These are phyloP conservation scores for Amblyopsis rosae DNA, from an alignment of 2,113 vertebrate genomes.

Conservation along the genomic window DNA sequence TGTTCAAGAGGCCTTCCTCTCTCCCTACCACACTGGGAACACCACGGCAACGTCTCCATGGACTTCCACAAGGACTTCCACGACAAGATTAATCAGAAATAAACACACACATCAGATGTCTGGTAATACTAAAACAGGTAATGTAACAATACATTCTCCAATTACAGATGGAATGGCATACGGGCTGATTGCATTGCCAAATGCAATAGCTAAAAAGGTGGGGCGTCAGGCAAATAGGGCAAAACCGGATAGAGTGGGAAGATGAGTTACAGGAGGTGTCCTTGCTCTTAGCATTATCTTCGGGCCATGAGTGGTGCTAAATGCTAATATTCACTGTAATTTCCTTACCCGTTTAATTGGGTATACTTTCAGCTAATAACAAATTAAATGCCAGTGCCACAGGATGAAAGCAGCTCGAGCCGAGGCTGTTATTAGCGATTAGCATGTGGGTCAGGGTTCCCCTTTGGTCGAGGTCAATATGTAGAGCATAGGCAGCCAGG, in stretches of 20 bases:
- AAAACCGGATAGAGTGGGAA: neutral
- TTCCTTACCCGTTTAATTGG: slow-evolving; percentile 40
- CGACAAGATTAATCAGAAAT: slow-evolving; percentile 37
- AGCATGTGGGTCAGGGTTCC: slow-evolving; percentile 59
- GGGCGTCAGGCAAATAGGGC: neutral
- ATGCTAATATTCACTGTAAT: slow-evolving; percentile 36
- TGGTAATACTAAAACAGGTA: neutral
- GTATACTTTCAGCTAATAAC: slow-evolving; percentile 49
- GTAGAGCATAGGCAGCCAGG: slow-evolving; percentile 43
- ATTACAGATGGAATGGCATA: neutral
- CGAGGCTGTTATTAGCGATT: slow-evolving; percentile 61
- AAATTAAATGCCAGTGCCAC: slow-evolving; percentile 56
- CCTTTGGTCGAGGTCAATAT: slow-evolving; percentile 61
- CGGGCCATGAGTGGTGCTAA: slow-evolving; percentile 6
- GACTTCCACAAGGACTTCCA: slow-evolving; percentile 31
- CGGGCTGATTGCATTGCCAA: neutral
- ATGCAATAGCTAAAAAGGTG: neutral
- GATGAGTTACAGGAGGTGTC: neutral
- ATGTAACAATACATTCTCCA: slow-evolving; percentile 8
- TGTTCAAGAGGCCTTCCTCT: slow-evolving; percentile 68
- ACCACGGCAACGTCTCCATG: slow-evolving; percentile 38
- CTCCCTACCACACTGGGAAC: slow-evolving; percentile 38
- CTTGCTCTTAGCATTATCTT: slow-evolving; percentile 30
- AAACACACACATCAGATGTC: neutral
- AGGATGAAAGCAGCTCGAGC: slow-evolving; percentile 57